phyloP scores from a whole-genome alignment of 2,888 invertebrate genomes.

The Apodemia zela region DNA sequence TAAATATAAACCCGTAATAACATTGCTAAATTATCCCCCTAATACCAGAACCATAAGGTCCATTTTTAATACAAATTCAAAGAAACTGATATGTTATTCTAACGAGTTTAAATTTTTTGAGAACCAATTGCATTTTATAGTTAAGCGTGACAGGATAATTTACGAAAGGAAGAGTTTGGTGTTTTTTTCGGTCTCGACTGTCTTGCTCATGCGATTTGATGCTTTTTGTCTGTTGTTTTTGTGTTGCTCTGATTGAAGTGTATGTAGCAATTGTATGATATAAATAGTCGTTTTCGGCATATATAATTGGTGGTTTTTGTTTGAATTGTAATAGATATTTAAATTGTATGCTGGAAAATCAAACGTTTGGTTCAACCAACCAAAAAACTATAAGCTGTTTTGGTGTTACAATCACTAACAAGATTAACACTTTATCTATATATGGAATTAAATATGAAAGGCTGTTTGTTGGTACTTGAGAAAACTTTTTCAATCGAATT shows the following conservation, averaged over 20 bases:
- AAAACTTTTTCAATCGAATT: no score
- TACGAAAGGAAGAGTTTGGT: conserved; percentile 62
- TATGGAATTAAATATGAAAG: no score
- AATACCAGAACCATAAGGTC: conserved; percentile 24
- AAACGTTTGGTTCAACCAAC: conserved; percentile 25
- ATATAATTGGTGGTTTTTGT: conserved; percentile 35
- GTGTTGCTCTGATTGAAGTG: conserved; percentile 43
- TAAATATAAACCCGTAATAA: conserved; percentile 34
- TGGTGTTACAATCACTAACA: no score
- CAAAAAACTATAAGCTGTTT: neutral
- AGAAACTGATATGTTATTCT: conserved; percentile 46
- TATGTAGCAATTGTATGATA: conserved; percentile 46
- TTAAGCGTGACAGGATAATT: conserved; percentile 79
- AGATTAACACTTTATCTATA: no score
- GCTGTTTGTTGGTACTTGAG: no score
- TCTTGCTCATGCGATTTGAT: conserved; percentile 59
- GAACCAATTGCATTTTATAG: conserved; percentile 79
- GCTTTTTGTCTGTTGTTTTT: conserved; percentile 50
- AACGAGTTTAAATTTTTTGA: conserved; percentile 66
- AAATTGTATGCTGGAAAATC: neutral
- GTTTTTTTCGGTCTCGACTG: conserved; percentile 43
- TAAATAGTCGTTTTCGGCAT: conserved; percentile 46
- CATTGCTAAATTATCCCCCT: conserved; percentile 28
- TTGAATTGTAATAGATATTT: conserved; percentile 39
- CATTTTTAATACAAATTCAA: conserved; percentile 16